These are phyloP conservation scores for Oryctolagus cuniculus DNA, from an alignment of 2,113 vertebrate genomes.

Conservation along the genomic window mOryCun1.1 NC_091438.1:159681001-159681500, in stretches of 20 bases:
- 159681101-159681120: neutral
- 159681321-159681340: neutral
- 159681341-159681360: conserved; percentile 6
- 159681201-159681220: neutral
- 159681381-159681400: conserved; percentile 12
- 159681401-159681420: neutral
- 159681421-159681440: neutral
- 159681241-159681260: neutral
- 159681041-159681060: too few relatives aligned
- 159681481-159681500: neutral
- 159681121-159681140: neutral
- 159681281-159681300: neutral
- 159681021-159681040: too few relatives aligned
- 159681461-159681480: neutral
- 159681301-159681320: neutral
- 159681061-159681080: too few relatives aligned
- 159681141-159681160: neutral
- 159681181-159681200: neutral
- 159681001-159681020: too few relatives aligned
- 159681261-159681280: neutral
- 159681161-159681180: neutral
- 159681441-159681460: neutral
- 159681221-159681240: neutral
- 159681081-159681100: neutral
- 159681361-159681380: neutral